phyloP scores from a whole-genome alignment of 2,797 vertebrate genomes.

The Cyclura pinguis region DNA sequence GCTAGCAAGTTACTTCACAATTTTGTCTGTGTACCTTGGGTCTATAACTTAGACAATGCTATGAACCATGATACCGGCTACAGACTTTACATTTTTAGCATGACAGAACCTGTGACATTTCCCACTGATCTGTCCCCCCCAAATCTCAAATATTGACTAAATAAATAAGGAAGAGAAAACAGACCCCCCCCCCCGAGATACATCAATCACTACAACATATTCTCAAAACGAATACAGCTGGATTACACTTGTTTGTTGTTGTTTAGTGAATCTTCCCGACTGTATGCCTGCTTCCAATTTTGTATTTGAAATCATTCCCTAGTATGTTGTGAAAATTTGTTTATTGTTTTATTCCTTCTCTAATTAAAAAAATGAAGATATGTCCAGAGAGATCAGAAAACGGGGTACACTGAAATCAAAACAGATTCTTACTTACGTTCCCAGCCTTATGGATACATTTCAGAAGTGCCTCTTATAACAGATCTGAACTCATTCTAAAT shows the following conservation, averaged over 20 bases:
- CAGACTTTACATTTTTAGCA: too few species aligned
- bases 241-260: too few species aligned
- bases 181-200: too few species aligned
- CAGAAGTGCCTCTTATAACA: background rate
- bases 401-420: background rate
- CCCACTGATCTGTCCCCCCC: too few species aligned
- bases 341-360: background rate
- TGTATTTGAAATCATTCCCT: background rate
- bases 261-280: too few species aligned
- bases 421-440: background rate
- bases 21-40: background rate
- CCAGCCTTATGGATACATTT: background rate
- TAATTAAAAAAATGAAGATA: background rate
- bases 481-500: conserved; percentile 7
- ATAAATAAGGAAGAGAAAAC: too few species aligned
- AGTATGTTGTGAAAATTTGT: background rate
- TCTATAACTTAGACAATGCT: background rate
- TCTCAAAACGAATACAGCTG: background rate
- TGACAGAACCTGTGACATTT: too few species aligned
- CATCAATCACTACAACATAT: background rate
- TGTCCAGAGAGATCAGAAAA: background rate
- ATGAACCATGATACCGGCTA: too few species aligned
- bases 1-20: background rate
- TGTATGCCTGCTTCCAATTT: background rate
- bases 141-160: background rate